Evolutionary conservation across 2,888 invertebrate species (phyloP).

Genomic region (Brachyptera risi): DNA sequence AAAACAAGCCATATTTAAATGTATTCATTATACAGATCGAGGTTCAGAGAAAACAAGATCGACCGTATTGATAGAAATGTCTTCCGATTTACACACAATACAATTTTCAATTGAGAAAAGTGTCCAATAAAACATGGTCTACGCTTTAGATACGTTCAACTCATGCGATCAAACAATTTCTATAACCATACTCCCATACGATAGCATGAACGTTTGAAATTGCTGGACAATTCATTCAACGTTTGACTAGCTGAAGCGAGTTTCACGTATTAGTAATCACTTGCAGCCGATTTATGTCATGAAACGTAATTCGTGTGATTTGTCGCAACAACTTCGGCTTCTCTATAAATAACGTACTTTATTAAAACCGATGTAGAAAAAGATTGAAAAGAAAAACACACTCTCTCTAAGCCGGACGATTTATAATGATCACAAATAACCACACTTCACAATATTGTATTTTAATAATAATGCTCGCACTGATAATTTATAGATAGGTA

Average conservation of each 20-base stretch:
- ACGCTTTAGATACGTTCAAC: too few relatives aligned
- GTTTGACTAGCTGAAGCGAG: neutral
- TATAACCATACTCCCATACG: neutral
- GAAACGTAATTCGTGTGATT: neutral
- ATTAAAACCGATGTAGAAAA: neutral
- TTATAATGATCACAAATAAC: slow-evolving; percentile 5
- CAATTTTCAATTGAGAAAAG: slow-evolving; percentile 12
- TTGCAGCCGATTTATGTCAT: slow-evolving; percentile 38
- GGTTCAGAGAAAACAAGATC: too few relatives aligned
- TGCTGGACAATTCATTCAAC: slow-evolving; percentile 18
- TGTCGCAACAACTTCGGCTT: slow-evolving; percentile 7
- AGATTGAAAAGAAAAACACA: slow-evolving; percentile 1
- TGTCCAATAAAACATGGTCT: slow-evolving; percentile 20
- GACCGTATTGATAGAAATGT: too few relatives aligned
- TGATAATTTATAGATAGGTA: neutral
- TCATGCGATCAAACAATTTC: neutral
- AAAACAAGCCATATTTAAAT: too few relatives aligned
- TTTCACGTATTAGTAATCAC: too few relatives aligned
- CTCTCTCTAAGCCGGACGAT: neutral
- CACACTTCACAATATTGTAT: slow-evolving; percentile 11
- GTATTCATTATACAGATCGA: too few relatives aligned
- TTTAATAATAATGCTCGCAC: neutral
- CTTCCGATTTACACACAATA: slow-evolving; percentile 30
- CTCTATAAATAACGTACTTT: slow-evolving; percentile 16
- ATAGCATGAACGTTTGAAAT: neutral